Evolutionary conservation across 2,113 vertebrate genomes (phyloP).

Genomic region (Gasterosteus aculeatus): DNA sequence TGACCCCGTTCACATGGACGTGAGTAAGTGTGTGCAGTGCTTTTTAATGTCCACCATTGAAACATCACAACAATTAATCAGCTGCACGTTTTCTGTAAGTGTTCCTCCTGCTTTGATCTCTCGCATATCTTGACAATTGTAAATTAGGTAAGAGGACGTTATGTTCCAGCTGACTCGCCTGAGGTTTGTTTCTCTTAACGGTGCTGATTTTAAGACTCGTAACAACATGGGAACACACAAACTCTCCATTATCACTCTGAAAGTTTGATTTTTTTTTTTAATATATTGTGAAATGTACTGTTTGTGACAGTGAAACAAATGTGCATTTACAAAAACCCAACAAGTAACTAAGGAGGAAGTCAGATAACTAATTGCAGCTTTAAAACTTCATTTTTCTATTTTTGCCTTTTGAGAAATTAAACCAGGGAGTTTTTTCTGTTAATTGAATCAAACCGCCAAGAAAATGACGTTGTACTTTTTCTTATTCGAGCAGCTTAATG

Average conservation of each 20-base stretch:
- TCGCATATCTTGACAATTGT: constrained; percentile 76
- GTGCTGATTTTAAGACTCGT: constrained; percentile 7
- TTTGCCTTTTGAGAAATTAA: neutral
- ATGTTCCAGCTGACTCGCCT: constrained; percentile 24
- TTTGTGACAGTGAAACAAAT: neutral
- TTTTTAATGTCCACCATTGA: constrained; percentile 49
- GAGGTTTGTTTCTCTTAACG: constrained; percentile 7
- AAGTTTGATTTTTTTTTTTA: neutral
- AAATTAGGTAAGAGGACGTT: constrained; percentile 35
- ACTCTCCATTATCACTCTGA: neutral
- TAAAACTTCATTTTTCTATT: no score
- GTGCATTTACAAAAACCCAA: neutral
- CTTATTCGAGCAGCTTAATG: constrained; percentile 25
- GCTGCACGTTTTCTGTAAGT: constrained; percentile 53
- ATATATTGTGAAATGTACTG: neutral
- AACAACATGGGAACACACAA: constrained; percentile 1
- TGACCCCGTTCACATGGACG: constrained; percentile 25
- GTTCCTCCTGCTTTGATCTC: constrained; percentile 44
- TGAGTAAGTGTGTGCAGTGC: constrained; percentile 59
- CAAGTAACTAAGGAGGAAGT: neutral
- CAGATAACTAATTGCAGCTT: neutral
- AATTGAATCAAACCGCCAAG: neutral
- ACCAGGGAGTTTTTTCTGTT: neutral
- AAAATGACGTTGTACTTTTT: constrained; percentile 10
- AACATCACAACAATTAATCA: constrained; percentile 49